A percentile compares a stretch with the other conserved stretches of the same genome.
Evolutionary conservation across 2,797 vertebrate species (phyloP).

Genomic region (Anniella stebbinsi): DNA sequence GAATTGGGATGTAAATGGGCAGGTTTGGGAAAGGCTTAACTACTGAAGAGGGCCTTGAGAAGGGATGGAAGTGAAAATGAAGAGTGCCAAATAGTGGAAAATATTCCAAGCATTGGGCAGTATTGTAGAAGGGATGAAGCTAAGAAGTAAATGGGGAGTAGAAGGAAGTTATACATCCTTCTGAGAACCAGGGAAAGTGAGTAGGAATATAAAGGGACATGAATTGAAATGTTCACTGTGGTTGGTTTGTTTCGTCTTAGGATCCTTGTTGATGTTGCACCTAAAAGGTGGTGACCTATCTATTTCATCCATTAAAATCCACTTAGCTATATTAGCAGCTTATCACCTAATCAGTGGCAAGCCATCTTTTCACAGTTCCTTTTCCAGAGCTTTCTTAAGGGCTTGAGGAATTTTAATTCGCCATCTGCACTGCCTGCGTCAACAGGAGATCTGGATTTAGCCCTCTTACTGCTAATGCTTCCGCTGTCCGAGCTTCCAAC

Average conservation of each 20-base stretch:
- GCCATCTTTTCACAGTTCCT: conserved; percentile 50
- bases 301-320: conserved; percentile 48
- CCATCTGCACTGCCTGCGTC: conserved; percentile 37
- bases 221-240: background rate
- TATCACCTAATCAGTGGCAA: conserved; percentile 43
- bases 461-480: conserved; percentile 37
- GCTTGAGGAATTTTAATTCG: conserved; percentile 45
- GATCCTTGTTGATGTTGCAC: conserved; percentile 21
- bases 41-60: background rate
- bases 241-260: conserved; percentile 9
- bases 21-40: background rate
- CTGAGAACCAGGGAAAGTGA: background rate
- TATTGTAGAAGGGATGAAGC: background rate
- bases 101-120: background rate
- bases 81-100: background rate
- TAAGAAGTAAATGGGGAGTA: background rate
- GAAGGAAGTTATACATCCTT: background rate
- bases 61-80: background rate
- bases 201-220: background rate
- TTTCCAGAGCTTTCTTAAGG: conserved; percentile 39
- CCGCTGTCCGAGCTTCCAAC: conserved; percentile 18
- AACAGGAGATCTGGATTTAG: conserved; percentile 44
- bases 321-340: conserved; percentile 38
- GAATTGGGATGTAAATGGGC: background rate
- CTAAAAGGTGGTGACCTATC: conserved; percentile 31